Percentiles rank a stretch among this genome's conserved stretches.
These are phyloP conservation scores for Sympetrum striolatum DNA, from an alignment of 2,888 invertebrate genomes.

Conservation along the genomic window DNA sequence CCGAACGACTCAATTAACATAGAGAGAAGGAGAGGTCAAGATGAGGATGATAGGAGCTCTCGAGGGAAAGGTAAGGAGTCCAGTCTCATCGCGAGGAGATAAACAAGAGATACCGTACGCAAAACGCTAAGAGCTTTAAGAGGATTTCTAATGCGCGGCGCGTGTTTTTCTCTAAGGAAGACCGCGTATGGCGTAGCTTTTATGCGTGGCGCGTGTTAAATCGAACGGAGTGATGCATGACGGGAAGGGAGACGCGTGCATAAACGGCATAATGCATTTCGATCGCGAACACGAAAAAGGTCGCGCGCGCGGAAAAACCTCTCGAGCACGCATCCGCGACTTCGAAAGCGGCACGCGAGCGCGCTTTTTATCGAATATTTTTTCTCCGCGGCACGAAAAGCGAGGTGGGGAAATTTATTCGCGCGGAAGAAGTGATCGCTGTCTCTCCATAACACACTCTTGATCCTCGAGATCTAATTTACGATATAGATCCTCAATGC, in stretches of 20 bases:
- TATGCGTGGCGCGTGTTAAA: background rate
- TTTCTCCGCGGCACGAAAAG: background rate
- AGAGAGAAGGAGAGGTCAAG: background rate
- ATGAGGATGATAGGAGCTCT: background rate
- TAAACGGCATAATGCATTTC: background rate
- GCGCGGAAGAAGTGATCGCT: background rate
- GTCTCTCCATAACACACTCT: background rate
- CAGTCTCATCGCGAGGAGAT: background rate
- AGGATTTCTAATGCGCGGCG: background rate
- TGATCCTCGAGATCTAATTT: background rate
- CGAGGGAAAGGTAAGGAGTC: background rate
- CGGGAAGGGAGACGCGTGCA: background rate
- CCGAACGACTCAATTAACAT: background rate
- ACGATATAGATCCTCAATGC: background rate
- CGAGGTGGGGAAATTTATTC: background rate
- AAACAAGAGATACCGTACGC: background rate
- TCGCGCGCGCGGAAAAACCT: background rate
- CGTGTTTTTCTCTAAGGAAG: background rate
- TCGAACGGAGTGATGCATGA: background rate
- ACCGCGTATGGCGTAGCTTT: background rate
- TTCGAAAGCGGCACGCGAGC: background rate
- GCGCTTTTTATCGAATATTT: background rate
- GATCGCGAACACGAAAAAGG: background rate
- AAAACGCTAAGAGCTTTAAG: background rate
- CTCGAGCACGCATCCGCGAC: background rate